phyloP scores from a whole-genome alignment of 1,140 invertebrate genomes.

The Argopecten irradians region DNA sequence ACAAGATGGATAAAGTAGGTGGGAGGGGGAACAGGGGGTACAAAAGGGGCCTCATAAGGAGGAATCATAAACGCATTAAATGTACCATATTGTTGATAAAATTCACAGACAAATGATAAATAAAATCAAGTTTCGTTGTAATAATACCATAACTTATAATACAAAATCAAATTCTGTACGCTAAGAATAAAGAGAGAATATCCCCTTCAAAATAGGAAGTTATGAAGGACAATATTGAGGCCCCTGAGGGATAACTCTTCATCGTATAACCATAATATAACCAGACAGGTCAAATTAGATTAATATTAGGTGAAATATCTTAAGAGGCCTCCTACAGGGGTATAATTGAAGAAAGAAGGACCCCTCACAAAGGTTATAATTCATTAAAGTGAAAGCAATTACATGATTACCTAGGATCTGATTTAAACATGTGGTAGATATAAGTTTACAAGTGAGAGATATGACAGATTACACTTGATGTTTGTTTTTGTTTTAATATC shows the following conservation, averaged over 20 bases:
- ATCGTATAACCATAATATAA: neutral
- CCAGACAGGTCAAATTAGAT: constrained; percentile 16
- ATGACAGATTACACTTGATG: too few relatives aligned
- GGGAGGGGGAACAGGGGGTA: neutral
- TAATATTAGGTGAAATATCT: neutral
- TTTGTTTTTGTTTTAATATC: too few relatives aligned
- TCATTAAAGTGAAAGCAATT: neutral
- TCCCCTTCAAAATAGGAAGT: too few relatives aligned
- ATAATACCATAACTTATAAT: too few relatives aligned
- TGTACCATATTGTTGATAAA: neutral
- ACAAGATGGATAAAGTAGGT: constrained; percentile 14
- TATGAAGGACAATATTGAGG: too few relatives aligned
- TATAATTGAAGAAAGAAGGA: neutral
- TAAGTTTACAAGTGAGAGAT: too few relatives aligned
- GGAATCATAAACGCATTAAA: neutral
- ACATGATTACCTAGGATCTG: neutral
- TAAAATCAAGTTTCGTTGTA: too few relatives aligned
- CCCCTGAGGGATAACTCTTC: neutral
- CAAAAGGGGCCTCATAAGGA: neutral
- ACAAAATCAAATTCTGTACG: too few relatives aligned
- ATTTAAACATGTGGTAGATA: too few relatives aligned
- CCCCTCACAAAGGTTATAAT: neutral
- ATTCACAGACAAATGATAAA: too few relatives aligned
- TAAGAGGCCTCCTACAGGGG: neutral
- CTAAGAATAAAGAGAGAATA: neutral